Conservation (phyloP, 2,888 invertebrate genomes). For the Caenorhabditis sp. region DNA sequence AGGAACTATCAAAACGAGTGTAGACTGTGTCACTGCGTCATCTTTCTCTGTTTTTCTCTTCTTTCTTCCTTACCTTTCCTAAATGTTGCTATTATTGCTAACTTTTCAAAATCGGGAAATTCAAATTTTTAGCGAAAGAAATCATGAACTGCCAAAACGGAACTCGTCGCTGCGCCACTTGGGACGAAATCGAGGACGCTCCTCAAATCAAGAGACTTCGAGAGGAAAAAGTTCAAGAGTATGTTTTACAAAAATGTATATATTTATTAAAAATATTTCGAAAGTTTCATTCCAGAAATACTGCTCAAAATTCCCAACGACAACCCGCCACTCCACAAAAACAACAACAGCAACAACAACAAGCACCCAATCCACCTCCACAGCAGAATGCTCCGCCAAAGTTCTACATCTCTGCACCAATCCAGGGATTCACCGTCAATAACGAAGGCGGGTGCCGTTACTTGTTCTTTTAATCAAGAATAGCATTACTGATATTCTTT, state of each 20-base stretch:
- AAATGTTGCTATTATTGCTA: too few relatives aligned
- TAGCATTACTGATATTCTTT: not conserved
- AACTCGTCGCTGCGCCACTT: slow-evolving; percentile 54
- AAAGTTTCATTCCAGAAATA: not conserved
- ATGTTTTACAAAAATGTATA: slow-evolving; percentile 7
- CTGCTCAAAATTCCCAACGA: slow-evolving; percentile 20
- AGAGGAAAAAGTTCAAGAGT: slow-evolving; percentile 44
- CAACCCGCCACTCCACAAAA: slow-evolving; percentile 14
- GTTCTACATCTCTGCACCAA: slow-evolving; percentile 66
- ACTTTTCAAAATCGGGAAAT: not conserved
- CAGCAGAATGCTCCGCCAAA: slow-evolving; percentile 41
- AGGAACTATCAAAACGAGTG: slow-evolving; percentile 31
- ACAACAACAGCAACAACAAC: slow-evolving; percentile 11
- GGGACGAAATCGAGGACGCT: slow-evolving; percentile 62
- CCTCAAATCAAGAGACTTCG: slow-evolving; percentile 57
- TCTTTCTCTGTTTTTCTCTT: slow-evolving; percentile 9
- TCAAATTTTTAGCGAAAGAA: not conserved
- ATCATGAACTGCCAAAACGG: slow-evolving; percentile 50
- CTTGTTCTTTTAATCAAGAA: slow-evolving; percentile 53
- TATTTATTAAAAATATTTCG: not conserved
- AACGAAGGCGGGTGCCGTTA: slow-evolving; percentile 58
- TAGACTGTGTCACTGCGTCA: slow-evolving; percentile 35
- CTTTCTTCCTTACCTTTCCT: slow-evolving; percentile 14
- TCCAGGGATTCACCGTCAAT: slow-evolving; percentile 50
- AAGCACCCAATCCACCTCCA: not conserved